Conservation (phyloP, 2,888 invertebrate genomes). For the Nebria brevicollis region DNA sequence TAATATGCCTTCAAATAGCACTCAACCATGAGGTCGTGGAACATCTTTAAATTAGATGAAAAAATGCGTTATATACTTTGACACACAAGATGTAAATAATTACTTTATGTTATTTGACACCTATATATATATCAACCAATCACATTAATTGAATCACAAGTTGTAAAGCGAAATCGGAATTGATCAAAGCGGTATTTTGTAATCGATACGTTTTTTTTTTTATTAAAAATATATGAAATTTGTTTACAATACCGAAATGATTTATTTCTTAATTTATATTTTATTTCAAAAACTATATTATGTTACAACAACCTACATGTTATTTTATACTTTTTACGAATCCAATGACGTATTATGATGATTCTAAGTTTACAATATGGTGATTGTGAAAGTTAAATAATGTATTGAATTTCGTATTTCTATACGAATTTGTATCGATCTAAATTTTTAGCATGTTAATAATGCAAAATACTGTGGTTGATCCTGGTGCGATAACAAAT, state of each 20-base stretch:
- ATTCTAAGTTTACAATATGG: not conserved
- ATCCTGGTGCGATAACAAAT: too few relatives aligned
- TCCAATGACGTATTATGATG: not conserved
- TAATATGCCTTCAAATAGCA: too few relatives aligned
- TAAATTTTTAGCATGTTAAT: not conserved
- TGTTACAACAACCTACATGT: not conserved
- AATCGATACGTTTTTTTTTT: too few relatives aligned
- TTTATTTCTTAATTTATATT: not conserved
- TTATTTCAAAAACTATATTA: not conserved
- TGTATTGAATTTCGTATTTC: too few relatives aligned
- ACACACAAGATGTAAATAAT: too few relatives aligned
- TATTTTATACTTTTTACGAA: not conserved
- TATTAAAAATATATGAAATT: too few relatives aligned
- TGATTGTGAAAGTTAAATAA: too few relatives aligned
- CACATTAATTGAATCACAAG: not conserved
- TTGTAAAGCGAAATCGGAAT: not conserved
- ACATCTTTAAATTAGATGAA: too few relatives aligned
- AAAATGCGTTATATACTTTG: too few relatives aligned
- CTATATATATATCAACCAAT: not conserved
- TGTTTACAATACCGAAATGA: not conserved
- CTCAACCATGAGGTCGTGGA: too few relatives aligned
- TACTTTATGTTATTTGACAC: not conserved
- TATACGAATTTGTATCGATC: too few relatives aligned
- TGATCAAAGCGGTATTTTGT: too few relatives aligned
- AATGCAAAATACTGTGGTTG: not conserved